These are phyloP conservation scores for Cebus imitator DNA, from an alignment of 2,113 vertebrate species.

Conservation along the genomic window DNA sequence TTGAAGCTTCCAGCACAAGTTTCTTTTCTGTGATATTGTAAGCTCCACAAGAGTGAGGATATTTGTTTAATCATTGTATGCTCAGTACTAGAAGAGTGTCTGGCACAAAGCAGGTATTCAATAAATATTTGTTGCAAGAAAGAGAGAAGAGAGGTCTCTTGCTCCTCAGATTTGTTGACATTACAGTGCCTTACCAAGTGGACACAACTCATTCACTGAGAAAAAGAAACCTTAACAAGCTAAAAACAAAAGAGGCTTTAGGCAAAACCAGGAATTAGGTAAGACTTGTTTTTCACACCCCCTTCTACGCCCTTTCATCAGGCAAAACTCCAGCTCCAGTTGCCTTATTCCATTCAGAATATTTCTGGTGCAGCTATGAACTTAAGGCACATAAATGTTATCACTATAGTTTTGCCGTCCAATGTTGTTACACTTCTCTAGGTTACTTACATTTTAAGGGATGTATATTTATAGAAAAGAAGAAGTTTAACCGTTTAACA, in stretches of 20 bases:
- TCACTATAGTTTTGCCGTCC: background rate
- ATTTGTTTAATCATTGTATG: background rate
- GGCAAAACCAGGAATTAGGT: background rate
- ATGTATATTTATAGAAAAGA: background rate
- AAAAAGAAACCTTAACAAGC: background rate
- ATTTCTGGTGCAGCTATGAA: background rate
- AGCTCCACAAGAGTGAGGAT: background rate
- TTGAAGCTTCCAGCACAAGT: too few species aligned
- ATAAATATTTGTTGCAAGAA: background rate
- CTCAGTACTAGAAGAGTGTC: background rate
- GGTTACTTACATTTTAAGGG: conserved; percentile 1
- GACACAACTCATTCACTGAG: background rate
- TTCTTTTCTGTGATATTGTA: too few species aligned
- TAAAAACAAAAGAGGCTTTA: background rate
- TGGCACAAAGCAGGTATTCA: background rate
- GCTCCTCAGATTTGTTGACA: background rate
- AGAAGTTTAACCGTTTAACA: background rate
- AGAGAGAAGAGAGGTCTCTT: background rate
- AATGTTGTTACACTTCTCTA: background rate
- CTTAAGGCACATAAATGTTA: background rate
- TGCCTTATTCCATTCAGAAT: background rate
- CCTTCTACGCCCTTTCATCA: background rate
- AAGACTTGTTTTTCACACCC: background rate
- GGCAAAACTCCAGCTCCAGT: background rate
- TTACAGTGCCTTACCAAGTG: background rate